Evolutionary conservation across 2,888 invertebrate genomes (phyloP).

Genomic region (Drosophila suboccidentalis): DNA sequence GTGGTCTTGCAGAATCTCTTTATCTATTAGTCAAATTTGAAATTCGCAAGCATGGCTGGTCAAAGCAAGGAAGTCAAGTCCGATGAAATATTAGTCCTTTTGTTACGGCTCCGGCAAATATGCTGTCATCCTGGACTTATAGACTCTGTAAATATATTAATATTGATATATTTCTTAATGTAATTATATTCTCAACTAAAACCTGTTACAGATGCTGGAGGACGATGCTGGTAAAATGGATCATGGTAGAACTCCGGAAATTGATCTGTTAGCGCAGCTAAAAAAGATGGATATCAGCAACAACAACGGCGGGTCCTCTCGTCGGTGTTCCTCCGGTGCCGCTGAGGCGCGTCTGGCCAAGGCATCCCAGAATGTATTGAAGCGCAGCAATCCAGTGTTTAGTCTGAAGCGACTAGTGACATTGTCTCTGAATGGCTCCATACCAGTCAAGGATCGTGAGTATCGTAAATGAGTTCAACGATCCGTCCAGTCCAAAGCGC

Average conservation of each 20-base stretch:
- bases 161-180: too few relatives aligned
- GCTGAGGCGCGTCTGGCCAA: constrained; percentile 86
- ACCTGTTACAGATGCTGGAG: constrained; percentile 86
- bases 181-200: neutral
- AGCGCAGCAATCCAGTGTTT: constrained; percentile 91
- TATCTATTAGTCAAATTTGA: too few relatives aligned
- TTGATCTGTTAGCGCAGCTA: constrained; percentile 89
- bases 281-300: constrained; percentile 88
- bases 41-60: constrained; percentile 88
- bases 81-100: constrained; percentile 91
- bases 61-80: constrained; percentile 88
- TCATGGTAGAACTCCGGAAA: constrained; percentile 83
- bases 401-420: constrained; percentile 87
- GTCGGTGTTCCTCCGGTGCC: constrained; percentile 19
- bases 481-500: constrained; percentile 87
- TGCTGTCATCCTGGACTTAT: constrained; percentile 96
- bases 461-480: constrained; percentile 91
- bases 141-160: constrained; percentile 87
- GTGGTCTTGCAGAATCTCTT: too few relatives aligned
- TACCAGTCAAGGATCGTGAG: constrained; percentile 90
- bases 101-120: constrained; percentile 94
- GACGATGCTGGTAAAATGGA: constrained; percentile 76
- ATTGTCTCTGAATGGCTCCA: constrained; percentile 91
- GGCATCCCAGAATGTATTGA: too few relatives aligned
- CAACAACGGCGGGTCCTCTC: constrained; percentile 46